Base-by-base conservation (phyloP, 2,797 vertebrate species). In the Pterois miles region DNA sequence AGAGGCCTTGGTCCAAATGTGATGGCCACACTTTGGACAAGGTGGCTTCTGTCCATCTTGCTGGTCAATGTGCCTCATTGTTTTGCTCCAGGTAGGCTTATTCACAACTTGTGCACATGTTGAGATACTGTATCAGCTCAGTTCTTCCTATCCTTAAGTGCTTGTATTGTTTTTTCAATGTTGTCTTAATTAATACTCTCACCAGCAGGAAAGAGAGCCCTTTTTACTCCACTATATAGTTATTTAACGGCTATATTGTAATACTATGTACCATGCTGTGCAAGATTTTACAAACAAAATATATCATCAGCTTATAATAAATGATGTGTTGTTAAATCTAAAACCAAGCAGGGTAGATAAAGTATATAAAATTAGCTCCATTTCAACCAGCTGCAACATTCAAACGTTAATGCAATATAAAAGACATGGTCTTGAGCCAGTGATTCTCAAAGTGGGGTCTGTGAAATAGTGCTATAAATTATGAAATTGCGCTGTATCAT, bases 1-100 rank as follows among this genome's bases (percentile, higher is more conserved):
- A 38, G 60, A 78, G 53, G 27, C 40, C 56, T 33, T 29, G 50
- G 31, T 83, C 72, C 78, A 74, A 65, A 86, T 89, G 82, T 86
- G 64, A 94, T 93, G 93, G 90, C 82, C 74, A 76, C 74, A 71
- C 48, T 64, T n/a, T 13, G 3, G 65, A 59, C 46, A 62, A 36
- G 66, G 48, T 88, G 88, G 85, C 62, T 92, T 46, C 58, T 91
- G 53, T 81, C 78, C 77, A 57, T 91, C 67, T 64, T 93, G 57
- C 34, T 92, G 63, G n/a, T 67, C 59, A 60, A 16, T 48, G n/a
- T 81, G 29, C 5, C 54, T 3, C 12, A 2, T 2, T 16, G 38
- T 36, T 56, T 53, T 63, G 46, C 70, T 27, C 14, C 69, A 87
- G 91, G 93, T 94, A 86, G 11, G 83, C 2, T 60, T 12, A 43